Evolutionary conservation across 2,888 invertebrate species (phyloP).

Genomic region (Acrobasis suavella): DNA sequence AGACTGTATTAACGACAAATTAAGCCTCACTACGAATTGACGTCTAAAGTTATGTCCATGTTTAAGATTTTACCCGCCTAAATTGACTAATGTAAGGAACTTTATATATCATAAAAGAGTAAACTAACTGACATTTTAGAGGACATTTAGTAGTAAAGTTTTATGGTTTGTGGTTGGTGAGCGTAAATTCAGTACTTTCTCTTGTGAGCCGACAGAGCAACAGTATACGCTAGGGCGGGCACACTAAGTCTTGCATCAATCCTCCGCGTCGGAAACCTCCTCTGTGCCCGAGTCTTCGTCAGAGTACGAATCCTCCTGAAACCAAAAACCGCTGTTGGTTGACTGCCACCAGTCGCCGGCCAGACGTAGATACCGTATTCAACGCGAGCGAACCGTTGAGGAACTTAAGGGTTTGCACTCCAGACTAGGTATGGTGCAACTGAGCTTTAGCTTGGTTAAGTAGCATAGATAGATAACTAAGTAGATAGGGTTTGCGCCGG

Average conservation of each 20-base stretch:
- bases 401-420: neutral
- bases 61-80: no score
- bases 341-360: slow-evolving; percentile 46
- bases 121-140: no score
- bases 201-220: slow-evolving; percentile 42
- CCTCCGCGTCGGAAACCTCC: slow-evolving; percentile 75
- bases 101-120: no score
- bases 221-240: slow-evolving; percentile 48
- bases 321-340: slow-evolving; percentile 72
- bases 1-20: neutral
- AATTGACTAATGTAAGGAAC: no score
- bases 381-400: neutral
- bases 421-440: neutral
- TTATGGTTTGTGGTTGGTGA: neutral
- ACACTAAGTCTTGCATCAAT: slow-evolving; percentile 61
- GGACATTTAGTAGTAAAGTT: no score
- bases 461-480: neutral
- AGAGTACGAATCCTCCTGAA: slow-evolving; percentile 80
- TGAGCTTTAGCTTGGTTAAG: slow-evolving; percentile 1
- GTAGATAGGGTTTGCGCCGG: no score
- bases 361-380: slow-evolving; percentile 68
- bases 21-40: neutral
- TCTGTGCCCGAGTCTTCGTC: slow-evolving; percentile 78
- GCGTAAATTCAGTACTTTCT: neutral
- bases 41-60: no score